Evolutionary conservation across 2,888 invertebrate species (phyloP), one percentile per base, ranked within the genome.

Genomic region (Rosalia funebris): DNA sequence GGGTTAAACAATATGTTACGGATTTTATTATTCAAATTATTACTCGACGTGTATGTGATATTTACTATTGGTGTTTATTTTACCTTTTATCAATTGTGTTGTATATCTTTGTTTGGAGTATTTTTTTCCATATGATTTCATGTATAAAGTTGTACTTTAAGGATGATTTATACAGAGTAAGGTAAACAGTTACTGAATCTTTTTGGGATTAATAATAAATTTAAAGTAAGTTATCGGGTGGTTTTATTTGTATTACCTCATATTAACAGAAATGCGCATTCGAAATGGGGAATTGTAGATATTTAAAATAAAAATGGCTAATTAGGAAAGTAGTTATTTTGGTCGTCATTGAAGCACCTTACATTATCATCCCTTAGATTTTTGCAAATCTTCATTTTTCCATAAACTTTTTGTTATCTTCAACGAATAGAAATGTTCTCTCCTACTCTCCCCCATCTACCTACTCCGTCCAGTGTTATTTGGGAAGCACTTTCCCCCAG

Each of bases 41-140:
- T n/a, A 48, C 48, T 48, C 31, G 12, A 48, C 34, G 36, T 36
- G 12, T 39, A 50, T 50, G 50, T 50, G 50, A 50, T 50, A 50
- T 50, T 39, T 37, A 37, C 34, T 16, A 32, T 47, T 48, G 48
- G 50, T 50, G 39, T 44, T 50, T 50, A 25, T 25, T 25, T 25
- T 25, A 25, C 5, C 11, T 34, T 5, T 34, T 34, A n/a, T 34
- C 10, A n/a, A 10, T n/a, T n/a, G 25, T n/a, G 34, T n/a, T n/a
- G 2, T 10, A n/a, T 34, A 34, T 34, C 11, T 34, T 34, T 10
- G 2, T 34, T 34, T 34, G 10, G 34, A 7, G 10, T 34, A 34
- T 34, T 34, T n/a, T n/a, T n/a, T 34, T 34, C 3, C 9, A 25
- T 25, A 5, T 25, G 11, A 2, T 34, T 34, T 34, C 10, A 34